Evolutionary conservation across 2,888 invertebrate genomes (phyloP), one percentile per base, ranked within the genome.

Genomic region (Cepaea hortensis): DNA sequence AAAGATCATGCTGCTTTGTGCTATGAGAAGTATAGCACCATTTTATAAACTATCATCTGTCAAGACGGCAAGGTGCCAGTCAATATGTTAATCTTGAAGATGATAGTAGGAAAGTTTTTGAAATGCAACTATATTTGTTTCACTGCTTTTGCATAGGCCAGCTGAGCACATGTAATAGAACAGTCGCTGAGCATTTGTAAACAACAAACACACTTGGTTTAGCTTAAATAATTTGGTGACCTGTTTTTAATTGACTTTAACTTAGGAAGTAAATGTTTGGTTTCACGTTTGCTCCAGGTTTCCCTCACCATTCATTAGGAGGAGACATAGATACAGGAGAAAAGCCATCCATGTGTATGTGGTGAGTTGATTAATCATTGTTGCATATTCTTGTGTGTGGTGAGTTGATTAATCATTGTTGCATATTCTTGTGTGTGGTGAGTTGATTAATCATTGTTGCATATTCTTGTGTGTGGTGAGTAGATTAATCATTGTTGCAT

Each of bases 341-440:
- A 95, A 93, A 91, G 86, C 96, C 98, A 89, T 97, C 98, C 61
- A 97, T 98, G 95, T 98, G 98, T 95, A 98, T 98, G 97, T 98
- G 97, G 97, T 97, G 93, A 94, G 95, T 95, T 84, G 50, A 50
- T 2, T 55, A 11, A 55, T 55, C 35, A 11, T 55, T 55, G 11
- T 55, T 55, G 11, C 55, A 55, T 35, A 35, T 35, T 35, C 35
- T 35, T 98, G 98, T 95, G 97, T 98, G 97, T 98, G 97, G 97
- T 97, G 93, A 94, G 95, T 95, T 84, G 50, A 50, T 2, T 55
- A 11, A 55, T 55, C 35, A 11, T 55, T 55, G 11, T 55, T 55
- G 11, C 55, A 55, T 35, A 35, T 35, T 35, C 35, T 35, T 98
- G 98, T 95, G 97, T 98, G 97, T 98, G 97, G 97, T 97, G 93